A percentile compares a stretch with the other conserved stretches of the same genome.
phyloP scores from a whole-genome alignment of 2,797 vertebrate species.

The Esox lucius region DNA sequence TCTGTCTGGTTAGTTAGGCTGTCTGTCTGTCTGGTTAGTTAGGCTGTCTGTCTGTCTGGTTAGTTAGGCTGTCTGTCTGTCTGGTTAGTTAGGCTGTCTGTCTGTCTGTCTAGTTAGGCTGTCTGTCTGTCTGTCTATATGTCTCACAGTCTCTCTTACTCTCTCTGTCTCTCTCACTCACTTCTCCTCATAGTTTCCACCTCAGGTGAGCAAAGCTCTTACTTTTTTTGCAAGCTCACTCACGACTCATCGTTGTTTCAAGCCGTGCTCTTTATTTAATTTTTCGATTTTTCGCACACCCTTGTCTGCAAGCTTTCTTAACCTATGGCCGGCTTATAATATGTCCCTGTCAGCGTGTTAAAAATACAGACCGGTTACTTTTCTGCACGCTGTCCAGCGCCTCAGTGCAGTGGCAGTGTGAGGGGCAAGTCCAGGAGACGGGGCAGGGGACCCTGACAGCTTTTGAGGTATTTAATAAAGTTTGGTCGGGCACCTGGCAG shows the following conservation, averaged over 20 bases:
- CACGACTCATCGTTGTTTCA: neutral
- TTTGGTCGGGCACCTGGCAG: neutral
- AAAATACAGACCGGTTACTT: neutral
- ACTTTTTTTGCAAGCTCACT: neutral
- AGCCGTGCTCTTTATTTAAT: too few relatives aligned
- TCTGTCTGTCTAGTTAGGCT: too few relatives aligned
- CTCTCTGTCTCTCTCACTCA: neutral
- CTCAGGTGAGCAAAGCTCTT: neutral
- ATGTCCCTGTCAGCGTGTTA: neutral
- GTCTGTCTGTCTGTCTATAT: neutral
- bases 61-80: too few relatives aligned
- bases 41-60: slow-evolving; percentile 9
- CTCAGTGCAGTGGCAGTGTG: neutral
- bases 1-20: neutral
- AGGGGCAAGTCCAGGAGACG: neutral
- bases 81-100: too few relatives aligned
- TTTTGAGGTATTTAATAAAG: neutral
- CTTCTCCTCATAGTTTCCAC: neutral
- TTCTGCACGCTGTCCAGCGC: neutral
- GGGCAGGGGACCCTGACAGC: neutral
- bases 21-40: neutral
- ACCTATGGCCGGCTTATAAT: neutral
- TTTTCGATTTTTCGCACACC: neutral
- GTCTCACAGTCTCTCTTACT: neutral
- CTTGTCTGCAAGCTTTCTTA: neutral